Conservation (phyloP, 2,113 vertebrate genomes). For the Poeciliopsis prolifica region DNA sequence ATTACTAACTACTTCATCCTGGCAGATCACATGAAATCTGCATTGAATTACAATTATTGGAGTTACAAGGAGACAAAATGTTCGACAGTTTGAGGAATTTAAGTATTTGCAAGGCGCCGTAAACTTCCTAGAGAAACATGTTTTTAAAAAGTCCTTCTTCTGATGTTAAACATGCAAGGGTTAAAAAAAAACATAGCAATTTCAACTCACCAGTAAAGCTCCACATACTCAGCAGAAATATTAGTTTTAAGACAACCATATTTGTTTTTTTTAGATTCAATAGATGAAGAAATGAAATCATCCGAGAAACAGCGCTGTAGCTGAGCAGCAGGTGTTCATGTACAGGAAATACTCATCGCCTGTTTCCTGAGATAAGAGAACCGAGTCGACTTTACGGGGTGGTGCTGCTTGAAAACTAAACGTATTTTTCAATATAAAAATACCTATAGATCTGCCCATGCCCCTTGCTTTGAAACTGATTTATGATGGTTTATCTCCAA, state of each 20-base stretch:
- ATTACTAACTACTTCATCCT: not conserved
- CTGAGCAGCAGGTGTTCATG: no score
- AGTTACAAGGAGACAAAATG: not conserved
- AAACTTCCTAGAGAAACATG: not conserved
- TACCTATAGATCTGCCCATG: no score
- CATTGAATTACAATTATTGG: not conserved
- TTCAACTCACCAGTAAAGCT: conserved; percentile 41
- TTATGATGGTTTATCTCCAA: no score
- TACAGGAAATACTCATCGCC: no score
- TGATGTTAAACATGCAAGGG: rapidly evolving
- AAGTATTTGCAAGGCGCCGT: not conserved
- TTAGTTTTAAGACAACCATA: not conserved
- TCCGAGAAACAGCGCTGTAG: no score
- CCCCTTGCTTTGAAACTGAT: no score
- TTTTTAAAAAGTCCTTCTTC: no score
- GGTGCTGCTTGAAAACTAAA: no score
- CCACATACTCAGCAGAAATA: conserved; percentile 41
- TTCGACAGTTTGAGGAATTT: not conserved
- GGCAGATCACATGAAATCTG: not conserved
- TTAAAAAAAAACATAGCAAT: rapidly evolving
- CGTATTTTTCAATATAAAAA: no score
- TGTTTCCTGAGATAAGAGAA: no score
- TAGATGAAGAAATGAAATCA: not conserved
- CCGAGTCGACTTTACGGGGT: no score
- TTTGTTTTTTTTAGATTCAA: not conserved